These are phyloP conservation scores for Istiophorus platypterus DNA, from an alignment of 2,113 vertebrate genomes.

Conservation along the genomic window DNA sequence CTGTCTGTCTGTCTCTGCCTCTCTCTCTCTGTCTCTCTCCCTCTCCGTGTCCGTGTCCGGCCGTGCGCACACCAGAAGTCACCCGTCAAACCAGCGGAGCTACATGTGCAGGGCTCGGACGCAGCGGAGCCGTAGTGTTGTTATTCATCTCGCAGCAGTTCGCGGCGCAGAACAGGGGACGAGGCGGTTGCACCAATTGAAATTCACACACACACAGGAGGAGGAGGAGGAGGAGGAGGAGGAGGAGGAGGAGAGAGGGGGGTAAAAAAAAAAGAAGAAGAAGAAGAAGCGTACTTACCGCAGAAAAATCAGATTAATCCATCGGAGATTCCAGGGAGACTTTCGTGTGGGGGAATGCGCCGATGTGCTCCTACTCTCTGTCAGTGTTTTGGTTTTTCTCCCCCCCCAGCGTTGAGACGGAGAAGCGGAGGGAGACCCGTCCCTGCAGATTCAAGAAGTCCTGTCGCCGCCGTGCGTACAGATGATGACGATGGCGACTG, in stretches of 20 bases:
- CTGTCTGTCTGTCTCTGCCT: not conserved
- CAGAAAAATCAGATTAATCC: slow-evolving; percentile 78
- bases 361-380: slow-evolving; percentile 45
- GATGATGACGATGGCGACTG: slow-evolving; percentile 75
- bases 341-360: slow-evolving; percentile 31
- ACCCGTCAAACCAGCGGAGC: not conserved
- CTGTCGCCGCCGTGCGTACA: slow-evolving; percentile 81
- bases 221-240: not conserved
- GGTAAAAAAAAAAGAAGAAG: too few species aligned
- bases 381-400: slow-evolving; percentile 53
- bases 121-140: too few species aligned
- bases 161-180: slow-evolving; percentile 61
- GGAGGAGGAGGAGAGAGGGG: not conserved
- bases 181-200: slow-evolving; percentile 76
- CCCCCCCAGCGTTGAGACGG: slow-evolving; percentile 60
- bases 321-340: slow-evolving; percentile 66
- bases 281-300: slow-evolving; percentile 70
- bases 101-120: not conserved
- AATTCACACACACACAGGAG: slow-evolving; percentile 57
- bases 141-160: slow-evolving; percentile 63
- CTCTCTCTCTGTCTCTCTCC: too few species aligned
- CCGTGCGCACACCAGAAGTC: too few species aligned
- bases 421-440: slow-evolving; percentile 72
- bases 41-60: too few species aligned
- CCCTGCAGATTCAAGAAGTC: slow-evolving; percentile 74